phyloP scores from a whole-genome alignment of 2,888 invertebrate genomes.

The Cinara cedri region DNA sequence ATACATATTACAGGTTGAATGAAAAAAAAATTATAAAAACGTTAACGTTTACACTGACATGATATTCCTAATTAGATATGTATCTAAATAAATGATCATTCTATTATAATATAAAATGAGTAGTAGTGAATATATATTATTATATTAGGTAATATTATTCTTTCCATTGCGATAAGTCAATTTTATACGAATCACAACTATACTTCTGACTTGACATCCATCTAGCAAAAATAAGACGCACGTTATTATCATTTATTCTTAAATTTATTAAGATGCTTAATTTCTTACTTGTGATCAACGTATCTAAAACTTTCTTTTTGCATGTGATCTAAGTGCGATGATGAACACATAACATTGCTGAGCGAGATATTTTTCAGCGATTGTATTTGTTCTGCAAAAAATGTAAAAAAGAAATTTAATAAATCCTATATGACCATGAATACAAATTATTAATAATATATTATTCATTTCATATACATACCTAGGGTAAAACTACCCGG shows the following conservation, averaged over 20 bases:
- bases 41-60: too few species aligned
- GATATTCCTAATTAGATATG: too few species aligned
- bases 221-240: background rate
- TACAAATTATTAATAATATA: background rate
- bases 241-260: background rate
- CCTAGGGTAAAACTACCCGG: constrained; percentile 41
- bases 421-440: background rate
- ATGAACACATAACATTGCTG: constrained; percentile 28
- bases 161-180: constrained; percentile 28
- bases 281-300: constrained; percentile 32
- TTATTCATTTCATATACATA: background rate
- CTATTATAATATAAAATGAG: too few species aligned
- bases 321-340: constrained; percentile 30
- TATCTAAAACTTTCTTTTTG: constrained; percentile 36
- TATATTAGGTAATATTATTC: background rate
- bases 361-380: constrained; percentile 12
- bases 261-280: background rate
- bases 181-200: constrained; percentile 18
- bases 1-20: background rate
- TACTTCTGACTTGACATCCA: constrained; percentile 33
- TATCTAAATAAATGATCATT: too few species aligned
- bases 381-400: constrained; percentile 34
- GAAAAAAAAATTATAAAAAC: background rate
- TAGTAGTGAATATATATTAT: too few species aligned
- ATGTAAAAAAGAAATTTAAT: background rate